phyloP scores from a whole-genome alignment of 2,888 invertebrate species.

The Drosophila nr. medialis region DNA sequence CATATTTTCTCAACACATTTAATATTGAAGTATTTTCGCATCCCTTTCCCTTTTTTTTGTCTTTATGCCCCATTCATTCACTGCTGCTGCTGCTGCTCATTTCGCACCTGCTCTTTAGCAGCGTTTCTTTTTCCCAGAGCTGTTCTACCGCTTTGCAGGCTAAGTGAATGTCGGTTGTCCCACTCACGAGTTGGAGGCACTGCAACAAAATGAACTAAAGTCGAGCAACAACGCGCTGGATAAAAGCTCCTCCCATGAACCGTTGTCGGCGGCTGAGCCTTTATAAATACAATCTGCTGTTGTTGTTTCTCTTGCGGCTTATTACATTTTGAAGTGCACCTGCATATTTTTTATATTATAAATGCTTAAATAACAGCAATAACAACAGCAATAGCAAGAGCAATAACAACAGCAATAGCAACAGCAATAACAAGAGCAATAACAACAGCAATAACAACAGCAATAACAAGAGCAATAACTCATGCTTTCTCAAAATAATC shows the following conservation, averaged over 20 bases:
- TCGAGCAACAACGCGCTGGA: constrained; percentile 26
- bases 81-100: constrained; percentile 28
- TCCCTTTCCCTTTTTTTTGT: constrained; percentile 2
- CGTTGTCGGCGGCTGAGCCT: constrained; percentile 14
- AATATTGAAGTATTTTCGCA: constrained; percentile 29
- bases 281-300: constrained; percentile 17
- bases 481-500: constrained; percentile 15
- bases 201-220: constrained; percentile 54
- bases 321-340: constrained; percentile 70
- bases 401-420: constrained; percentile 20
- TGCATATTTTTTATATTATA: constrained; percentile 60
- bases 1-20: constrained; percentile 52
- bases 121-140: constrained; percentile 12
- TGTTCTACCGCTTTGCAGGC: constrained; percentile 40
- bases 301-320: constrained; percentile 47
- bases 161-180: constrained; percentile 46
- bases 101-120: constrained; percentile 51
- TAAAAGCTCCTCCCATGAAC: constrained; percentile 8
- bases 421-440: constrained; percentile 20
- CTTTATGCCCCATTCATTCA: background rate
- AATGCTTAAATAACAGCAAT: constrained; percentile 16
- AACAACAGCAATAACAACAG: constrained; percentile 13
- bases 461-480: constrained; percentile 22
- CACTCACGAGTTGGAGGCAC: constrained; percentile 13
- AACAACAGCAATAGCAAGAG: constrained; percentile 13